Evolutionary conservation across 2,113 vertebrate species (phyloP).

Genomic region (Heliornis fulica): DNA sequence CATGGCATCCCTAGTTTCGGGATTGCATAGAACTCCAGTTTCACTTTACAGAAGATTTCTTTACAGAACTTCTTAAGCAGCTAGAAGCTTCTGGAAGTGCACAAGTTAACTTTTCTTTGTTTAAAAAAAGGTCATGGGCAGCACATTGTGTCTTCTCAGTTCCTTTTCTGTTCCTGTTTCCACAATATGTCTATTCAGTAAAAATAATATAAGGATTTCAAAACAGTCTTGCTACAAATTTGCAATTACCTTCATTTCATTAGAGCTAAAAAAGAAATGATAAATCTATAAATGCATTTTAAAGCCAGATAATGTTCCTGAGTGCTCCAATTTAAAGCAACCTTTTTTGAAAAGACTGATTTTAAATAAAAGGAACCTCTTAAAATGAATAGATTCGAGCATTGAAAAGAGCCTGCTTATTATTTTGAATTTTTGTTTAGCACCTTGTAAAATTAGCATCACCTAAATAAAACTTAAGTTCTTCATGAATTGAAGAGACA

Average conservation of each 20-base stretch:
- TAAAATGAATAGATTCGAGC: background rate
- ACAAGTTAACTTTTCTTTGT: background rate
- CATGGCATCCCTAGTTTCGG: background rate
- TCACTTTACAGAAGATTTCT: background rate
- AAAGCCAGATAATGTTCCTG: background rate
- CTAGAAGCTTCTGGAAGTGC: background rate
- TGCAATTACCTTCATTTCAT: background rate
- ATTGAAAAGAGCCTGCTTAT: background rate
- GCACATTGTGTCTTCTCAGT: constrained; percentile 14
- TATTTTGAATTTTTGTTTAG: background rate
- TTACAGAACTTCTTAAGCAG: background rate
- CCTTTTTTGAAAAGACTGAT: background rate
- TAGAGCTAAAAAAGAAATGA: background rate
- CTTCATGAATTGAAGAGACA: background rate
- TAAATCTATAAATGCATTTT: background rate
- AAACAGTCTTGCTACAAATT: background rate
- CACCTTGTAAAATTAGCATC: background rate
- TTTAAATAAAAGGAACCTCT: background rate
- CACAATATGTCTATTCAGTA: constrained; percentile 12
- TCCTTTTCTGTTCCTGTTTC: constrained; percentile 47
- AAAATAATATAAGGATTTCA: constrained; percentile 19
- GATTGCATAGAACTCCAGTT: background rate
- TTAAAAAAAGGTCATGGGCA: background rate
- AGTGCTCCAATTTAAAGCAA: background rate
- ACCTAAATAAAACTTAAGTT: background rate